Conservation (phyloP, 1,140 invertebrate species). For the Drosophila novamexicana region DNA sequence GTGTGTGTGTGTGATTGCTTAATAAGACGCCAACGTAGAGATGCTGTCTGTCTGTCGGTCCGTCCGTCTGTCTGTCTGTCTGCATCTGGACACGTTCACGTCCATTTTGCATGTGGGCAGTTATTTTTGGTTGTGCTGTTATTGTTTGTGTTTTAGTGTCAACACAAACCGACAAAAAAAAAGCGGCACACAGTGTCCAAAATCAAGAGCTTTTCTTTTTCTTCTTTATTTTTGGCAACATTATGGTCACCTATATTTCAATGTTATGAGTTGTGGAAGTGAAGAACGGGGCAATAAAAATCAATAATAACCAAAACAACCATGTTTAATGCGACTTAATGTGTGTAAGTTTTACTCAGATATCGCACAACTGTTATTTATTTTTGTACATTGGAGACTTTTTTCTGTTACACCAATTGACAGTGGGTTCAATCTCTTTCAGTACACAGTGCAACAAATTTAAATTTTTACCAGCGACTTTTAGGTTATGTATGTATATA, state of each 20-base stretch:
- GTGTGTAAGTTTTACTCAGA: too few relatives aligned
- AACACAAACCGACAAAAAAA: conserved; percentile 42
- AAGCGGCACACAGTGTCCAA: conserved; percentile 48
- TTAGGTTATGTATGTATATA: background rate
- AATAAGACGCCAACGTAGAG: conserved; percentile 71
- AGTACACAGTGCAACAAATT: too few relatives aligned
- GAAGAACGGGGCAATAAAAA: too few relatives aligned
- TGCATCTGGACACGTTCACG: conserved; percentile 31
- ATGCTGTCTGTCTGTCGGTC: conserved; percentile 20
- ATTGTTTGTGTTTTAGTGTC: conserved; percentile 29
- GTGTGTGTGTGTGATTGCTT: conserved; percentile 55
- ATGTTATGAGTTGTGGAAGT: too few relatives aligned
- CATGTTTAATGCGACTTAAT: too few relatives aligned
- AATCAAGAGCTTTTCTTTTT: conserved; percentile 11
- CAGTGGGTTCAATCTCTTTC: too few relatives aligned
- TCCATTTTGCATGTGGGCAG: conserved; percentile 73
- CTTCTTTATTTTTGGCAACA: background rate
- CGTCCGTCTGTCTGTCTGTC: conserved; percentile 30
- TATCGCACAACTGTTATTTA: too few relatives aligned
- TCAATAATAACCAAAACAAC: too few relatives aligned
- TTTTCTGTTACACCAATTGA: too few relatives aligned
- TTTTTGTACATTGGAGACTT: too few relatives aligned
- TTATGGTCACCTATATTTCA: too few relatives aligned
- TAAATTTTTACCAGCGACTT: background rate
- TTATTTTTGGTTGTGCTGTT: conserved; percentile 23